Evolutionary conservation across 1,140 invertebrate genomes (phyloP).

Genomic region (Trachymyrmex cornetzi): DNA sequence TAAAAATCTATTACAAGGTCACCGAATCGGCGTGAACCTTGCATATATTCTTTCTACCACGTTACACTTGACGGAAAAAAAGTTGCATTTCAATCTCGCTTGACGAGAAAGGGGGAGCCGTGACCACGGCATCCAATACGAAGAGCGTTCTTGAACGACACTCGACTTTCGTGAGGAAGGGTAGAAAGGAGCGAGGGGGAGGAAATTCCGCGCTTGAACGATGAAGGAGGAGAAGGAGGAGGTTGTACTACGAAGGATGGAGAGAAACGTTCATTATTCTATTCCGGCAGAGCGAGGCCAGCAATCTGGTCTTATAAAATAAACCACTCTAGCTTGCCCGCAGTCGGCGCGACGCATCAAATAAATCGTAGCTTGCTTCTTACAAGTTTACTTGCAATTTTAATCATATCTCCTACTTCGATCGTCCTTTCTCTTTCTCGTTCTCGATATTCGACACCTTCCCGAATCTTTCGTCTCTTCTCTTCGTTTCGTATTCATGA

Average conservation of each 20-base stretch:
- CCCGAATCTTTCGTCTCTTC: neutral
- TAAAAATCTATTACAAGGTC: neutral
- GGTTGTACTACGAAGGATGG: constrained; percentile 62
- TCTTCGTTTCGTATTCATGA: constrained; percentile 36
- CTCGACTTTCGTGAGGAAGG: constrained; percentile 79
- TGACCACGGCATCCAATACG: constrained; percentile 45
- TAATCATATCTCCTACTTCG: constrained; percentile 52
- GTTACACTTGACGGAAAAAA: neutral
- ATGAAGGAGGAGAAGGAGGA: neutral
- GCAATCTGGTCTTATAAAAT: constrained; percentile 86
- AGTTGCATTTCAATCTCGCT: neutral
- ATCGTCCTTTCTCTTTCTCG: constrained; percentile 28
- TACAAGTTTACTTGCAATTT: constrained; percentile 74
- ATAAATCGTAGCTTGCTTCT: constrained; percentile 84
- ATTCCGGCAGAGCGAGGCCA: constrained; percentile 83
- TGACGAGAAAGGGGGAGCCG: constrained; percentile 12
- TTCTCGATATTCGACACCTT: neutral
- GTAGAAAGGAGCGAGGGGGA: constrained; percentile 69
- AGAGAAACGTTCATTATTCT: constrained; percentile 84
- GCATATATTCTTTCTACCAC: neutral
- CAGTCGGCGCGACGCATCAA: constrained; percentile 83
- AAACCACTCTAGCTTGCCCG: constrained; percentile 80
- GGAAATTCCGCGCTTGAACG: constrained; percentile 17
- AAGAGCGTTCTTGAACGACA: constrained; percentile 76
- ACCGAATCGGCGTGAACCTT: neutral